These are phyloP conservation scores for Lycorma delicatula DNA, from an alignment of 1,140 invertebrate species.

Conservation along the genomic window DNA sequence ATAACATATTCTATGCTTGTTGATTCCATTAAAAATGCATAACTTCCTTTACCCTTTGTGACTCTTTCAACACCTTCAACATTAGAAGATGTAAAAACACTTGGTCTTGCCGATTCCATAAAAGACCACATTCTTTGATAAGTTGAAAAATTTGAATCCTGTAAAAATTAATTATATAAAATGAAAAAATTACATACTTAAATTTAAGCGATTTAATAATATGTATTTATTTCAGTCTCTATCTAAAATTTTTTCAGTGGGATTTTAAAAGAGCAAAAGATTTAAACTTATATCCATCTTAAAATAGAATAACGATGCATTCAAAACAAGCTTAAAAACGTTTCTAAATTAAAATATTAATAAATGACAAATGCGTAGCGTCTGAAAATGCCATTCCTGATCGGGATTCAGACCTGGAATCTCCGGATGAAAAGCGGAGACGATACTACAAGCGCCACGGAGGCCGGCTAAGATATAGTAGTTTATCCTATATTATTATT, in stretches of 20 bases:
- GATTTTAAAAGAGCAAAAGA: not conserved
- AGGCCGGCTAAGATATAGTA: too few relatives aligned
- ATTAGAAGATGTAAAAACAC: slow-evolving; percentile 77
- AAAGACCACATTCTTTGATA: slow-evolving; percentile 90
- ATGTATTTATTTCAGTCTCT: not conserved
- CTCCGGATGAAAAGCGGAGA: too few relatives aligned
- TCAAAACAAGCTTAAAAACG: too few relatives aligned
- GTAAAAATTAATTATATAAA: slow-evolving; percentile 24
- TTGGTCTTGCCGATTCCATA: slow-evolving; percentile 77
- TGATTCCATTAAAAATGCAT: slow-evolving; percentile 90
- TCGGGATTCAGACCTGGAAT: too few relatives aligned
- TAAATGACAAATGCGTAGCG: too few relatives aligned
- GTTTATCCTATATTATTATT: too few relatives aligned
- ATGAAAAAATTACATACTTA: too few relatives aligned
- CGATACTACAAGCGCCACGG: too few relatives aligned
- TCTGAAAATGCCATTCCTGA: too few relatives aligned
- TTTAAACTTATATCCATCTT: too few relatives aligned
- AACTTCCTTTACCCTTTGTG: slow-evolving; percentile 72
- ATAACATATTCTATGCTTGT: slow-evolving; percentile 87
- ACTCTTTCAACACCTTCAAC: slow-evolving; percentile 79
- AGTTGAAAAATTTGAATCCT: slow-evolving; percentile 87
- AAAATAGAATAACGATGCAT: too few relatives aligned
- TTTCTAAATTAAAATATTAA: too few relatives aligned
- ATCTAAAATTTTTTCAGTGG: not conserved
- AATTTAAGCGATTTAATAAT: not conserved